Conservation (phyloP, 2,797 vertebrate species). For the Pteronotus mesoamericanus region DNA sequence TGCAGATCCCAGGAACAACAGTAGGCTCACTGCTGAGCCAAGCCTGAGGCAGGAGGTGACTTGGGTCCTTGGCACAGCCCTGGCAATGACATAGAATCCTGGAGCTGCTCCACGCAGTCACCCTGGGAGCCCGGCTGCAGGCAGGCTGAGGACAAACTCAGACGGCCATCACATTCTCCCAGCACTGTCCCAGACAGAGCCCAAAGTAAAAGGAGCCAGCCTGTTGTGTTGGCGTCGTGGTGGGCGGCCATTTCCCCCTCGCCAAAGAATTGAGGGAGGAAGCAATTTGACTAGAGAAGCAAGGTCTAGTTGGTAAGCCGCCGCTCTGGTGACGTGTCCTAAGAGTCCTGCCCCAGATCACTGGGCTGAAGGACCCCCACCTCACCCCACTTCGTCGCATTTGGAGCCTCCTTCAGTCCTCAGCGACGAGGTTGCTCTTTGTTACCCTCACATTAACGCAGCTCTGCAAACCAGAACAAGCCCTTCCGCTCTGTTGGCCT, state of each 20-base stretch:
- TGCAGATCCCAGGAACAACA: not conserved
- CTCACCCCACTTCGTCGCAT: rapidly evolving
- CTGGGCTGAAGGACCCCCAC: rapidly evolving
- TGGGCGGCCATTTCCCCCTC: rapidly evolving
- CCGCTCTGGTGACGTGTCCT: not conserved
- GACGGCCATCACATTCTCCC: rapidly evolving
- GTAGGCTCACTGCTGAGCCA: not conserved
- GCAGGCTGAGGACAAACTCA: not conserved
- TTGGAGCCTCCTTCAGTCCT: rapidly evolving
- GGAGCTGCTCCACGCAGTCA: rapidly evolving
- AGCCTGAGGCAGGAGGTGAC: not conserved
- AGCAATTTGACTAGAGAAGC: rapidly evolving
- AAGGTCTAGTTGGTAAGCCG: not conserved
- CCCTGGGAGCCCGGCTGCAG: not conserved
- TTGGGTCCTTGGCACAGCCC: not conserved
- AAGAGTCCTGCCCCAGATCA: rapidly evolving
- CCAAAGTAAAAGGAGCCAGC: not conserved
- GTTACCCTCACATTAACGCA: rapidly evolving
- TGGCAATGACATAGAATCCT: rapidly evolving
- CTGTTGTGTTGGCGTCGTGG: rapidly evolving
- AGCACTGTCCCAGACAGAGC: not conserved
- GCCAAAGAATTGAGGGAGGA: not conserved
- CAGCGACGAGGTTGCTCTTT: rapidly evolving
- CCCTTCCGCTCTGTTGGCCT: rapidly evolving
- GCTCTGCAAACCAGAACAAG: rapidly evolving